Conservation (phyloP, 2,113 vertebrate species). For the Cyprinodon brontotheroides region DNA sequence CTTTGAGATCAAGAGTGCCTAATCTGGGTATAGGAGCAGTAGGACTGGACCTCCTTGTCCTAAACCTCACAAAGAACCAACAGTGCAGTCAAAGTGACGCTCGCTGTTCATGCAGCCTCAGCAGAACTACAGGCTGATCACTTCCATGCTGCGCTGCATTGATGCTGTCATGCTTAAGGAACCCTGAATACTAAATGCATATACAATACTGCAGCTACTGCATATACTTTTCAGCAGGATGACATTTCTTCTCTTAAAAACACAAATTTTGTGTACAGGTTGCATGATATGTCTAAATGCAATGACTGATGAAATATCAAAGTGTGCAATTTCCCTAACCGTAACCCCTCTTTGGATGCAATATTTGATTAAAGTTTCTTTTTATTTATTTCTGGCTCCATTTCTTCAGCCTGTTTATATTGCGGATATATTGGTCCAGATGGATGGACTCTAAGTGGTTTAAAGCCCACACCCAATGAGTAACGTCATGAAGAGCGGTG, state of each 20-base stretch:
- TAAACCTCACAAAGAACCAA: not conserved
- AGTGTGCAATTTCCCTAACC: not conserved
- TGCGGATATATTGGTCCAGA: no score
- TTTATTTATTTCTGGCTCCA: not conserved
- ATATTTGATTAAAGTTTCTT: no score
- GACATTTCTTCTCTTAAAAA: not conserved
- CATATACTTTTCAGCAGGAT: not conserved
- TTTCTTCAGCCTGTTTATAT: no score
- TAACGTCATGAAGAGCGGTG: no score
- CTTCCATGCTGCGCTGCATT: not conserved
- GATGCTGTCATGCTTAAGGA: not conserved
- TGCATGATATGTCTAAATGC: not conserved
- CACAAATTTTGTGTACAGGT: not conserved
- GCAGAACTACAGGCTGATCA: not conserved
- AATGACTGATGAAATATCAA: not conserved
- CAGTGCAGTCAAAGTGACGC: not conserved
- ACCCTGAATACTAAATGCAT: not conserved
- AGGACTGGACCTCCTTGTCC: no score
- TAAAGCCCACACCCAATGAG: no score
- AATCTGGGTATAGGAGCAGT: no score
- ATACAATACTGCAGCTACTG: not conserved
- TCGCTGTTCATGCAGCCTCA: not conserved
- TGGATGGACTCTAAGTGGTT: no score
- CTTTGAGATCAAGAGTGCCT: no score
- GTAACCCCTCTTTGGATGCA: no score